Evolutionary conservation across 2,888 invertebrate species (phyloP), one percentile per base, ranked within the genome.

Genomic region (Parnassius apollo): DNA sequence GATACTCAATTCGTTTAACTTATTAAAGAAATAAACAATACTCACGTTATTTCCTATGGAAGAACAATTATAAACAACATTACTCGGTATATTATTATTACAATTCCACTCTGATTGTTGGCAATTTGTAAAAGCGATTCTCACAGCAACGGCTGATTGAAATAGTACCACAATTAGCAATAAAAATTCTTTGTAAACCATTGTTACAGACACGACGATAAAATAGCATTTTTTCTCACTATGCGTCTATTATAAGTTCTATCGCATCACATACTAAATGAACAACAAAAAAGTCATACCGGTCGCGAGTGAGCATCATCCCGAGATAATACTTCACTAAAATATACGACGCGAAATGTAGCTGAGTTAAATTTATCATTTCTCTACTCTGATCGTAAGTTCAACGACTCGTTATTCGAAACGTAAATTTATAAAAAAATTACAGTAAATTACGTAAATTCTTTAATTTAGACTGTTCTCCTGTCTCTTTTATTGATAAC

Each of bases 81-180:
- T 85, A 66, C 75, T 78, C 1, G 84, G 78, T 25, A 70, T 63
- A 71, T 83, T 81, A 67, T 86, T 84, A 66, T 82, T 72, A 79
- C 91, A 93, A 67, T 75, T 85, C 93, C 92, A 92, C 57, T 85
- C 87, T 0, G 82, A 72, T 64, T 79, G 78, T 67, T 86, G 83
- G 71, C 91, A 92, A 66, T 72, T 85, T 0, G 86, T 86, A 61
- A 92, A 92, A 67, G 85, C 86, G 13, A 92, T 87, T 68, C 87
- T 83, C 42, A 85, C 72, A 25, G 81, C 81, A 42, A 73, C 61
- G 59, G 73, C 71, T 1, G 75, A 71, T n/a, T 75, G 71, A 11
- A 76, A 59, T 55, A 77, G 25, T 56, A 56, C 13, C 18, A 77
- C 62, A 65, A 72, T 54, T 12, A 71, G 61, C 46, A 76, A 58